Percentiles rank a stretch among this genome's conserved stretches.
These are phyloP conservation scores for Linepithema humile DNA, from an alignment of 1,140 invertebrate species.

Conservation along the genomic window DNA sequence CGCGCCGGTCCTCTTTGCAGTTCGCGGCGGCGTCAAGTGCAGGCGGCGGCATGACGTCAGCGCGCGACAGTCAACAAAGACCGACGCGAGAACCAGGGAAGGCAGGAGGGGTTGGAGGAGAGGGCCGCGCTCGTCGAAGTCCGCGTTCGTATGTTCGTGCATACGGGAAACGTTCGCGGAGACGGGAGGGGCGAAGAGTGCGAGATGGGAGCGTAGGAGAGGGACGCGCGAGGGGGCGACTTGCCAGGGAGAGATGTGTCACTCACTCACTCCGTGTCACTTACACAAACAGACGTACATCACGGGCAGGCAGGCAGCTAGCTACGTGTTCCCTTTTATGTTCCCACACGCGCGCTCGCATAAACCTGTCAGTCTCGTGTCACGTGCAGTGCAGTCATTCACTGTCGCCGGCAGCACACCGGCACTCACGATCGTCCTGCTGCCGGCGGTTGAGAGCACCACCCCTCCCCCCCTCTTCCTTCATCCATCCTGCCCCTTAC, in stretches of 20 bases:
- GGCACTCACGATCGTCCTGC: constrained; percentile 75
- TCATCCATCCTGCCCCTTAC: constrained; percentile 3
- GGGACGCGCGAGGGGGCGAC: constrained; percentile 49
- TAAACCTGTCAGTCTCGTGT: constrained; percentile 85
- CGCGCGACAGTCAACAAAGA: constrained; percentile 76
- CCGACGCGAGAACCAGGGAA: constrained; percentile 57
- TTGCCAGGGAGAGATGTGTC: constrained; percentile 76
- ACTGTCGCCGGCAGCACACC: constrained; percentile 82
- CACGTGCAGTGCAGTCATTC: constrained; percentile 84
- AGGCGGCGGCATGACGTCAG: constrained; percentile 76
- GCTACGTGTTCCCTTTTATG: constrained; percentile 84
- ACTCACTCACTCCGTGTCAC: constrained; percentile 83
- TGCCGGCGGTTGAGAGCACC: constrained; percentile 65
- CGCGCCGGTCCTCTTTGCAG: constrained; percentile 60
- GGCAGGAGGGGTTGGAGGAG: constrained; percentile 56
- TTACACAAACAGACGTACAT: constrained; percentile 85
- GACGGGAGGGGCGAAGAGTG: constrained; percentile 19
- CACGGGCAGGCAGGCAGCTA: constrained; percentile 78
- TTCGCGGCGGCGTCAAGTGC: constrained; percentile 76
- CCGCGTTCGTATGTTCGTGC: not conserved
- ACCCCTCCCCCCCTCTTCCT: constrained; percentile 37
- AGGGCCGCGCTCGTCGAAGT: constrained; percentile 42
- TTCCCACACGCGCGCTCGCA: constrained; percentile 83
- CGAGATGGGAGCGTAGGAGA: constrained; percentile 42
- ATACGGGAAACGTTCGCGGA: constrained; percentile 3